Percentiles rank a stretch among this genome's conserved stretches.
Evolutionary conservation across 2,888 invertebrate species (phyloP).

Genomic region (Drosophila peninsularis): DNA sequence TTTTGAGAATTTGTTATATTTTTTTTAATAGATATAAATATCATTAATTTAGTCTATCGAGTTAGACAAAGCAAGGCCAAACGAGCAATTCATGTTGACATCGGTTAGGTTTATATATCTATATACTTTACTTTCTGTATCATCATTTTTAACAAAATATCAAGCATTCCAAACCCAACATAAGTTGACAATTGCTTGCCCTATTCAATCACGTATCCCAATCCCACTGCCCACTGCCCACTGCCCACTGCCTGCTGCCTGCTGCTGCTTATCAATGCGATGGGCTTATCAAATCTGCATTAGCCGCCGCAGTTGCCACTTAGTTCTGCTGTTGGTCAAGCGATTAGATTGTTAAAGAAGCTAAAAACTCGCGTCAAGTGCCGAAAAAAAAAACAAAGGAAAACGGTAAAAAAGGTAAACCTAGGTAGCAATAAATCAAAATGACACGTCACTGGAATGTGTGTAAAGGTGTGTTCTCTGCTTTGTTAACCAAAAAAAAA

Average conservation of each 20-base stretch:
- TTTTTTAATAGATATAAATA: too few relatives aligned
- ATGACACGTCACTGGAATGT: conserved; percentile 40
- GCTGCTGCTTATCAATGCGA: conserved; percentile 36
- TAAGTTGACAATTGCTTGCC: neutral
- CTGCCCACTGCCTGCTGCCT: neutral
- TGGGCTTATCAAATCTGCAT: conserved; percentile 52
- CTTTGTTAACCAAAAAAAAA: neutral
- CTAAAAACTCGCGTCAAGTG: conserved; percentile 22
- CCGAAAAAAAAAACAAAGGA: conserved; percentile 6
- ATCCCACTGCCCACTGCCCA: neutral
- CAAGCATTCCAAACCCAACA: neutral
- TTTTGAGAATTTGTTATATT: too few relatives aligned
- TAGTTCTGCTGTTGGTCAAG: conserved; percentile 21
- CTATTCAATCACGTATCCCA: neutral
- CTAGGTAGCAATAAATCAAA: conserved; percentile 41
- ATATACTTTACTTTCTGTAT: neutral
- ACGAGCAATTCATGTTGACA: too few relatives aligned
- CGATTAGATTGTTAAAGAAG: conserved; percentile 39
- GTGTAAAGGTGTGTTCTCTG: neutral
- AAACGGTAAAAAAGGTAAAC: conserved; percentile 3
- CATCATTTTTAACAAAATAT: too few relatives aligned
- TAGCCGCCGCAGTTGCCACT: conserved; percentile 25
- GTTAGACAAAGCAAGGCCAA: too few relatives aligned
- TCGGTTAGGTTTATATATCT: too few relatives aligned
- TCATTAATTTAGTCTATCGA: too few relatives aligned